Evolutionary conservation across 92 coral and sea anemone species (phyloP).

Genomic region (Paragorgia papillata): DNA sequence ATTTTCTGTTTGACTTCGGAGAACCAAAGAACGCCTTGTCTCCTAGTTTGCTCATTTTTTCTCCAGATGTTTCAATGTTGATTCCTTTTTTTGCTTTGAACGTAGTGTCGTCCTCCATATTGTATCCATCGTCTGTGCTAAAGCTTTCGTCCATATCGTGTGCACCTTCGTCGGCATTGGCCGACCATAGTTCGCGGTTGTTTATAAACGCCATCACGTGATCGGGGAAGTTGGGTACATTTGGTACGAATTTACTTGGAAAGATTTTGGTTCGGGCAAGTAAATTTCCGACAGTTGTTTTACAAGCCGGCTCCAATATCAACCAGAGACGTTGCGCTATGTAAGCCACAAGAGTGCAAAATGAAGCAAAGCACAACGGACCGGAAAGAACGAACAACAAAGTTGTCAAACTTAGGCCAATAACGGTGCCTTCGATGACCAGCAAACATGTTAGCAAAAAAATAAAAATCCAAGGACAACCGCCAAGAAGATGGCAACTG

Average conservation of each 20-base stretch:
- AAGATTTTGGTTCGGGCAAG: background rate
- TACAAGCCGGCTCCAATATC: conserved; percentile 17
- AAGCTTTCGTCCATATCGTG: background rate
- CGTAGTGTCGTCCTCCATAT: background rate
- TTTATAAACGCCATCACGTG: background rate
- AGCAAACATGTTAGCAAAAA: conserved; percentile 20
- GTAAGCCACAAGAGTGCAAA: conserved; percentile 5
- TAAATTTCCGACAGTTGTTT: background rate
- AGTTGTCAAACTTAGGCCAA: conserved; percentile 26
- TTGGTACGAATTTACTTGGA: conserved; percentile 1
- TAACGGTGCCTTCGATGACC: conserved; percentile 21
- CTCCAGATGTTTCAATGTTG: background rate
- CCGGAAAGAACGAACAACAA: conserved; percentile 23
- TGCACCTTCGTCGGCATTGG: background rate
- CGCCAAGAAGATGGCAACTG: conserved; percentile 29
- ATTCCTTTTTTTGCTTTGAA: background rate
- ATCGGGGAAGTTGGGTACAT: background rate
- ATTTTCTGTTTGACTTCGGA: background rate
- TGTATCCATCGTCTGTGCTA: conserved; percentile 20
- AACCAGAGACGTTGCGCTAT: conserved; percentile 8
- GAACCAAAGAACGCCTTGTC: too few species aligned
- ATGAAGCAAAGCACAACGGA: conserved; percentile 21
- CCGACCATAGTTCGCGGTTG: background rate
- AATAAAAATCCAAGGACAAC: conserved; percentile 15
- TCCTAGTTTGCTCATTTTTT: background rate